These are phyloP conservation scores for Drosophila lacertosa DNA, from an alignment of 1,140 invertebrate genomes.

Conservation along the genomic window DNA sequence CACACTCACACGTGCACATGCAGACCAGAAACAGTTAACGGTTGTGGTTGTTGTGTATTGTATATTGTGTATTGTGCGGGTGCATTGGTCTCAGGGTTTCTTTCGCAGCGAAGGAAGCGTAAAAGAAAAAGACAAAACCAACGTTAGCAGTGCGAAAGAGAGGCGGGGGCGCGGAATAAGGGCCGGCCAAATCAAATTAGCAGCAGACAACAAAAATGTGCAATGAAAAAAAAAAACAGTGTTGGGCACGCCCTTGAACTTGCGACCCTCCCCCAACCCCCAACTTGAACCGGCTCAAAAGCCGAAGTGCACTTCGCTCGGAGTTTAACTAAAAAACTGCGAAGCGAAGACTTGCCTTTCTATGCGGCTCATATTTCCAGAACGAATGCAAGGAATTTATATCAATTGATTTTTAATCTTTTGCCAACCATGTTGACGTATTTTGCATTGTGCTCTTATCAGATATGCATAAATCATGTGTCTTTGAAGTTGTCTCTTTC, in stretches of 20 bases:
- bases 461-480: too few species aligned
- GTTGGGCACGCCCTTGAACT: constrained; percentile 77
- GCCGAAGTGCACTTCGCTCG: neutral
- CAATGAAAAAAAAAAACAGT: constrained; percentile 33
- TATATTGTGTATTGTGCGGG: constrained; percentile 52
- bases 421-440: too few species aligned
- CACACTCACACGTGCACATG: constrained; percentile 13
- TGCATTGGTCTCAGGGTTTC: constrained; percentile 65
- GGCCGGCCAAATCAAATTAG: constrained; percentile 59
- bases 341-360: too few species aligned
- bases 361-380: too few species aligned
- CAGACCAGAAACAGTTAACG: constrained; percentile 21
- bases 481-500: too few species aligned
- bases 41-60: constrained; percentile 55
- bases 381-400: too few species aligned
- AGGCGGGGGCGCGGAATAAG: neutral
- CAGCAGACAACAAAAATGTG: constrained; percentile 41
- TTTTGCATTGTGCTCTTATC: too few species aligned
- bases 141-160: too few species aligned
- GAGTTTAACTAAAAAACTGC: neutral
- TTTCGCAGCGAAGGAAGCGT: constrained; percentile 14
- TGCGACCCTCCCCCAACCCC: constrained; percentile 27
- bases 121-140: constrained; percentile 41
- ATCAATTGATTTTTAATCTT: too few species aligned
- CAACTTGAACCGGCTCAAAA: constrained; percentile 7